A percentile compares a stretch with the other conserved stretches of the same genome.
Conservation (phyloP, 2,888 invertebrate species). For the Drosophila mulleri region DNA sequence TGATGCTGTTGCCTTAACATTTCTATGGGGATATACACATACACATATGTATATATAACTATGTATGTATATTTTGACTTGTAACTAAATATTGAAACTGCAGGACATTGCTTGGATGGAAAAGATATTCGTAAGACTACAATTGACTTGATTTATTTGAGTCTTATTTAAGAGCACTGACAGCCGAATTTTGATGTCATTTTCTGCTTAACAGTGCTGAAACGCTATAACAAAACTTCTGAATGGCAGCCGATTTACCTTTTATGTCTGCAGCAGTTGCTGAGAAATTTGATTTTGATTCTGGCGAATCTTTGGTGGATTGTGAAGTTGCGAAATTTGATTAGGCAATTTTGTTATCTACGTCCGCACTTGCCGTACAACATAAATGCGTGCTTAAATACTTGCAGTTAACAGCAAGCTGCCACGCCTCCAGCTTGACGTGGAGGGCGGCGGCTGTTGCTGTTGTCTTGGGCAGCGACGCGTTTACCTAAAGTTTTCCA, state of each 20-base stretch:
- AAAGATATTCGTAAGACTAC: neutral
- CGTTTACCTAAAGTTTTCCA: conserved; percentile 62
- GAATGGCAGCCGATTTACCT: neutral
- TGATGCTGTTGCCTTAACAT: neutral
- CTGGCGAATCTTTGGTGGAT: neutral
- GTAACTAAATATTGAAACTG: neutral
- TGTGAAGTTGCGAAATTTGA: conserved; percentile 6
- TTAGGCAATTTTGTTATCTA: conserved; percentile 6
- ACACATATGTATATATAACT: neutral
- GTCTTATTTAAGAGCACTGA: neutral
- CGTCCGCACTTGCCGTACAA: neutral
- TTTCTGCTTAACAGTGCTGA: neutral
- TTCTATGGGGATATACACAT: neutral
- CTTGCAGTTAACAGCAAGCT: conserved; percentile 1
- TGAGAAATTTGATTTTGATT: neutral
- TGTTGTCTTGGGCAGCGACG: conserved; percentile 11
- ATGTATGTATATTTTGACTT: neutral
- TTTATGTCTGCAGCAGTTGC: neutral
- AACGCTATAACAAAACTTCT: neutral
- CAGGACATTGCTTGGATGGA: neutral
- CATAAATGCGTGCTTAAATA: neutral
- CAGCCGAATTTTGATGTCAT: neutral
- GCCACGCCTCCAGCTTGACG: neutral
- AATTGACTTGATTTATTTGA: neutral
- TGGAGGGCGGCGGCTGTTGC: neutral